phyloP scores from a whole-genome alignment of 2,888 invertebrate genomes.

The Tachystola acroxantha region DNA sequence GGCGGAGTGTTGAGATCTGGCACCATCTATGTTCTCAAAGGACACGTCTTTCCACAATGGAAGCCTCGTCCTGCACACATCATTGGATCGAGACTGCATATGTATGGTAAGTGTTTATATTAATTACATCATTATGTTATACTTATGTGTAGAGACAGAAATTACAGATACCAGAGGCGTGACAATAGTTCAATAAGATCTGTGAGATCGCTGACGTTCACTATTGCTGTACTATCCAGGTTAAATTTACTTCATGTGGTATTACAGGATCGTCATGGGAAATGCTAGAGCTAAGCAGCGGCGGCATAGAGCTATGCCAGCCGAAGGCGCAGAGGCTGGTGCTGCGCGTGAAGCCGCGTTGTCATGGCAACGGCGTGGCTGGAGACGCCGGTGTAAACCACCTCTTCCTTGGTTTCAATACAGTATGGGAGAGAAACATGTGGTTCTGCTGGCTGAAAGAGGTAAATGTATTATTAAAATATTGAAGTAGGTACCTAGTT shows the following conservation, averaged over 20 bases:
- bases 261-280: conserved; percentile 60
- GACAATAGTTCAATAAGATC: too few species aligned
- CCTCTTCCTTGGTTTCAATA: conserved; percentile 81
- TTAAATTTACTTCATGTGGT: too few species aligned
- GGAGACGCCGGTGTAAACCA: conserved; percentile 62
- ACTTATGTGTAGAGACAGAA: not conserved
- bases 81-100: conserved; percentile 78
- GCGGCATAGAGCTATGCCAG: conserved; percentile 59
- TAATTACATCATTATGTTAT: not conserved
- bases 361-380: conserved; percentile 44
- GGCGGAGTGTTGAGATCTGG: conserved; percentile 64
- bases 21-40: conserved; percentile 79
- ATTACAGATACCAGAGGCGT: too few species aligned
- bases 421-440: conserved; percentile 81
- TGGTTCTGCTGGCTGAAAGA: conserved; percentile 82
- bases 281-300: conserved; percentile 61
- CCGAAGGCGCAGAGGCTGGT: conserved; percentile 66
- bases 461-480: conserved; percentile 59
- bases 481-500: conserved; percentile 1
- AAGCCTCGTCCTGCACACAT: conserved; percentile 79
- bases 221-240: too few species aligned
- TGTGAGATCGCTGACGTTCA: too few species aligned
- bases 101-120: conserved; percentile 68
- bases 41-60: conserved; percentile 84
- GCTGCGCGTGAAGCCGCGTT: conserved; percentile 63